These are phyloP conservation scores for Neelides sp. DNA, from an alignment of 1,140 invertebrate species.

Conservation along the genomic window DNA sequence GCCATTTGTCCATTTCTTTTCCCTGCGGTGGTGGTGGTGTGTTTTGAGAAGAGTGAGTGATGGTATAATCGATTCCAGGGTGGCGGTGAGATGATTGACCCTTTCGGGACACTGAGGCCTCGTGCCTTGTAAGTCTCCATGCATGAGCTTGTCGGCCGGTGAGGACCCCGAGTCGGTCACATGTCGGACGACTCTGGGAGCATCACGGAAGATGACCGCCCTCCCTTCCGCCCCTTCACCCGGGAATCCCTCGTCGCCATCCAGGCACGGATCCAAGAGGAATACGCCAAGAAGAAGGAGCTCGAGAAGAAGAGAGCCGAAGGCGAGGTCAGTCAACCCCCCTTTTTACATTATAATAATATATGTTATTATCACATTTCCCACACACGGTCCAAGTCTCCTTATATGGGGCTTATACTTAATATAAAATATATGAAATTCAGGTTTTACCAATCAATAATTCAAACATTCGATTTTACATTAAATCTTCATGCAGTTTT, in stretches of 20 bases:
- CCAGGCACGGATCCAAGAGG: slow-evolving; percentile 81
- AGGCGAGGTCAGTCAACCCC: slow-evolving; percentile 58
- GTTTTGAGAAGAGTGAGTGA: too few relatives aligned
- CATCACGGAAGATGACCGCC: slow-evolving; percentile 56
- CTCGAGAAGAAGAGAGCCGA: slow-evolving; percentile 88
- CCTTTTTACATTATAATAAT: neutral
- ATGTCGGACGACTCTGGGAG: slow-evolving; percentile 24
- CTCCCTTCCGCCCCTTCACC: slow-evolving; percentile 94
- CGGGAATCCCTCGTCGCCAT: slow-evolving; percentile 87
- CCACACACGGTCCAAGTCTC: neutral
- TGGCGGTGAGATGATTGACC: too few relatives aligned
- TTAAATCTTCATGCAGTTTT: neutral
- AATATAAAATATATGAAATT: neutral
- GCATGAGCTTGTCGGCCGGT: too few relatives aligned
- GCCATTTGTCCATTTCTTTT: too few relatives aligned
- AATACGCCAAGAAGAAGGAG: slow-evolving; percentile 88
- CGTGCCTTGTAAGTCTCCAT: too few relatives aligned
- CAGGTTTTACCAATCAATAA: neutral
- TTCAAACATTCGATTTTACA: neutral
- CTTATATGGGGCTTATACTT: neutral
- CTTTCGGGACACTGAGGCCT: too few relatives aligned
- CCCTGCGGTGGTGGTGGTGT: too few relatives aligned
- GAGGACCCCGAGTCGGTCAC: too few relatives aligned
- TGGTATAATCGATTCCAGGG: too few relatives aligned
- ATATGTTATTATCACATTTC: neutral